phyloP scores from a whole-genome alignment of 2,888 invertebrate species.

The Volucella inanis region DNA sequence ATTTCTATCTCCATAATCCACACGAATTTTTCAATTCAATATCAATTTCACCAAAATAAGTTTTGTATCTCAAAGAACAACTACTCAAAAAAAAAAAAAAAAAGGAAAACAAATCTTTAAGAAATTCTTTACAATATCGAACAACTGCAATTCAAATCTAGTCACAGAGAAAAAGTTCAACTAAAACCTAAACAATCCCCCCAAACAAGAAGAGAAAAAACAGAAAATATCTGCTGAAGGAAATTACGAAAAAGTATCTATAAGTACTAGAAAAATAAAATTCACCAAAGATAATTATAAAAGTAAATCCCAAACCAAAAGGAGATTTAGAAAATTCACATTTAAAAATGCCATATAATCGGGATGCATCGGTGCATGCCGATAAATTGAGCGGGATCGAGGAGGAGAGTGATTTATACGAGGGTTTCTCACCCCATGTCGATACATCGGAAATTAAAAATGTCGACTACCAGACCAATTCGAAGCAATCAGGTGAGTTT shows the following conservation, averaged over 20 bases:
- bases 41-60: constrained; percentile 17
- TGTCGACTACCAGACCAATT: constrained; percentile 81
- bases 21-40: constrained; percentile 28
- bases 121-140: constrained; percentile 31
- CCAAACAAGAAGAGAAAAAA: constrained; percentile 35
- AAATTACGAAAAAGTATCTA: constrained; percentile 37
- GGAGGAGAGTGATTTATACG: constrained; percentile 90
- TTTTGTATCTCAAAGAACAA: constrained; percentile 1
- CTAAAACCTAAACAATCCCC: constrained; percentile 45
- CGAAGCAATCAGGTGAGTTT: constrained; percentile 81
- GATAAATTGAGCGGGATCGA: constrained; percentile 90
- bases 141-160: constrained; percentile 69
- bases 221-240: constrained; percentile 44
- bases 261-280: constrained; percentile 53
- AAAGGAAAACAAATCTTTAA: constrained; percentile 27
- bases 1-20: constrained; percentile 82
- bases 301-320: constrained; percentile 11
- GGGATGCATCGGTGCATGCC: constrained; percentile 83
- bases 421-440: constrained; percentile 92
- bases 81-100: constrained; percentile 43
- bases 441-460: constrained; percentile 90
- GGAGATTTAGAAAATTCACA: constrained; percentile 35
- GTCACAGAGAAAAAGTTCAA: constrained; percentile 51
- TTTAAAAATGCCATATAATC: constrained; percentile 82
- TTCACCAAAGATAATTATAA: constrained; percentile 68